These are phyloP conservation scores for Poeciliopsis retropinna DNA, from an alignment of 2,113 vertebrate genomes.

Conservation along the genomic window DNA sequence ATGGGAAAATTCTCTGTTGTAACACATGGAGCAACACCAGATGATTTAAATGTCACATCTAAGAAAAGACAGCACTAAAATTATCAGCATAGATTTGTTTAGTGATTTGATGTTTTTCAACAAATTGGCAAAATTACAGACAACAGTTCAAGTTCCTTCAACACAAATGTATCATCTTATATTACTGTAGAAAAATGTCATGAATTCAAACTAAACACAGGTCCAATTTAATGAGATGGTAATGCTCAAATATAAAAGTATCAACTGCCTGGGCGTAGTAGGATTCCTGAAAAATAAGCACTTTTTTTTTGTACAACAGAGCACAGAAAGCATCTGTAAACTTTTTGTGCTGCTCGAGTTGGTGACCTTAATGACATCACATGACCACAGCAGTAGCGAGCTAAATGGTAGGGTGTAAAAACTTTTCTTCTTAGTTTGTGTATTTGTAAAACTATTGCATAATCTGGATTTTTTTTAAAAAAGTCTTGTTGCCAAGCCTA, in stretches of 20 bases:
- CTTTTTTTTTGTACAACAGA: not conserved
- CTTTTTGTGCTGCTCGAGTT: too few relatives aligned
- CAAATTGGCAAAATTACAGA: not conserved
- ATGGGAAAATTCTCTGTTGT: not conserved
- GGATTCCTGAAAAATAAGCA: not conserved
- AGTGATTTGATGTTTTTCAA: not conserved
- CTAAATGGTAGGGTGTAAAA: not conserved
- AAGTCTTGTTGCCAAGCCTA: too few relatives aligned
- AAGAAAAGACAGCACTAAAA: too few relatives aligned
- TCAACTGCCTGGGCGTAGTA: not conserved
- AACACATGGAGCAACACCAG: too few relatives aligned
- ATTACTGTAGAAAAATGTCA: not conserved
- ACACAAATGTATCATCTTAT: not conserved
- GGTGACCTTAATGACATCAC: slow-evolving; percentile 3
- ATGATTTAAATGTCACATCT: too few relatives aligned
- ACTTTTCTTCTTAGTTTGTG: too few relatives aligned
- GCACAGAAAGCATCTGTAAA: not conserved
- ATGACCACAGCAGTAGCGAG: slow-evolving; percentile 32
- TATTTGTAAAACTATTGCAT: too few relatives aligned
- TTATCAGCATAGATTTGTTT: not conserved
- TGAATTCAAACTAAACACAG: not conserved
- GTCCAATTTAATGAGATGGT: not conserved
- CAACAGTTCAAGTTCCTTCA: not conserved
- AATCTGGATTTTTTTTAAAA: too few relatives aligned
- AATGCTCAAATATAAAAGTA: not conserved